Percentiles rank a stretch among this genome's conserved stretches.
Evolutionary conservation across 2,797 vertebrate genomes (phyloP).

Genomic region (Gymnopithys bicolor): DNA sequence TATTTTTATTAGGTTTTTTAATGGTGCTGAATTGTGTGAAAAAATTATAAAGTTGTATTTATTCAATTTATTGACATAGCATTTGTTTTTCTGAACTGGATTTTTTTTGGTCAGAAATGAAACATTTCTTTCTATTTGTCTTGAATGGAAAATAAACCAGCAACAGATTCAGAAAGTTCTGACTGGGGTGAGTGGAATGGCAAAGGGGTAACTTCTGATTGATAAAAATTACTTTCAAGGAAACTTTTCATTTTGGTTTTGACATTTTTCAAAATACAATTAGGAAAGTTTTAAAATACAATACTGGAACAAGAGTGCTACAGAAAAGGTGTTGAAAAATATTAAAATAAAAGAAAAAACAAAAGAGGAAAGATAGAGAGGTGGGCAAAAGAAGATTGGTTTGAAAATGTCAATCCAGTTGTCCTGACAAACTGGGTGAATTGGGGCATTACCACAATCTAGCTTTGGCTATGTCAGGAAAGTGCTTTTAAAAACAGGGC

Average conservation of each 20-base stretch:
- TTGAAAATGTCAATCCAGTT: neutral
- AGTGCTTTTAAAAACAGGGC: neutral
- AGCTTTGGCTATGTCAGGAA: neutral
- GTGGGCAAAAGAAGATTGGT: neutral
- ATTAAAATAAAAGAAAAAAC: neutral
- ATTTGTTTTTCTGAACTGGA: neutral
- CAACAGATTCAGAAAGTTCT: neutral
- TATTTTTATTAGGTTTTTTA: neutral
- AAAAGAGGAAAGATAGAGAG: neutral
- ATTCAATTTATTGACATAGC: neutral
- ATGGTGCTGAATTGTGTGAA: neutral
- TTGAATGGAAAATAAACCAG: neutral
- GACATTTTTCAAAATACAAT: neutral
- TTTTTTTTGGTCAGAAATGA: neutral
- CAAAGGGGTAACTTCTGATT: neutral
- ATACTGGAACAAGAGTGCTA: neutral
- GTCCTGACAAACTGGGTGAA: neutral
- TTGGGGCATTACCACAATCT: neutral
- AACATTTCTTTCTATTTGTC: neutral
- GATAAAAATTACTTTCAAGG: neutral
- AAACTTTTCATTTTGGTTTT: neutral
- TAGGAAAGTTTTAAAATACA: neutral
- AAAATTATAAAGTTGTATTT: neutral
- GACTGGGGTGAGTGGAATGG: fast-evolving
- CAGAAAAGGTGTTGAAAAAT: neutral